Percentiles rank a stretch among this genome's conserved stretches.
These are phyloP conservation scores for Urocyon cinereoargenteus DNA, from an alignment of 2,797 vertebrate species.

Conservation along the genomic window DNA sequence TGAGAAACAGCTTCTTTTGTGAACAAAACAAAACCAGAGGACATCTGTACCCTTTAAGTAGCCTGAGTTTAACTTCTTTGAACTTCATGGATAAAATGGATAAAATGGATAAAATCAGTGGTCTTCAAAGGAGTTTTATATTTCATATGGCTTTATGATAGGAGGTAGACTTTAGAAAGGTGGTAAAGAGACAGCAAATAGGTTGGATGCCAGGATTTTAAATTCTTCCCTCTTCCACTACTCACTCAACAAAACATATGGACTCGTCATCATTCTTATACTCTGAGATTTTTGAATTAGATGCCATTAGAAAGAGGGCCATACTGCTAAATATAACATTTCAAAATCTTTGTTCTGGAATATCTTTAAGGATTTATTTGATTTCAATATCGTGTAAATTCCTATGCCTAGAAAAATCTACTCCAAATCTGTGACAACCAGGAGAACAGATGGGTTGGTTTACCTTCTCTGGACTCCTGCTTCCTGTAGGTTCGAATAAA, in stretches of 20 bases:
- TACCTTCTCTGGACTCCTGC: not conserved
- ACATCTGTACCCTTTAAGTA: not conserved
- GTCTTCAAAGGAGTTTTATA: not conserved
- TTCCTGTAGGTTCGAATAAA: not conserved
- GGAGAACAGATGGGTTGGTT: not conserved
- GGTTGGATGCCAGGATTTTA: not conserved
- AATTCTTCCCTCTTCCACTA: not conserved
- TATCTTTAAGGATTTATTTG: not conserved
- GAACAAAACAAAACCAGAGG: not conserved
- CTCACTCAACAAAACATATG: not conserved
- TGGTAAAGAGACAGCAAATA: not conserved
- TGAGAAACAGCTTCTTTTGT: not conserved
- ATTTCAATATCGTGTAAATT: not conserved
- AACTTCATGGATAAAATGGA: not conserved
- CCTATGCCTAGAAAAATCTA: not conserved
- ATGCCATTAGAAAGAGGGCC: not conserved
- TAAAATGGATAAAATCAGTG: not conserved
- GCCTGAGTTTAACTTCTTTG: not conserved
- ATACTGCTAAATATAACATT: not conserved
- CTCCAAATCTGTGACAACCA: not conserved
- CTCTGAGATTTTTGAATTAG: not conserved
- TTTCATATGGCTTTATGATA: not conserved
- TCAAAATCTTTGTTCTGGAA: not conserved
- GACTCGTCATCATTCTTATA: not conserved
- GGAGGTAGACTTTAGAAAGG: not conserved